Base-by-base conservation (phyloP, 37 sponge, comb jelly and placozoan species). In the Geodia barretti region DNA sequence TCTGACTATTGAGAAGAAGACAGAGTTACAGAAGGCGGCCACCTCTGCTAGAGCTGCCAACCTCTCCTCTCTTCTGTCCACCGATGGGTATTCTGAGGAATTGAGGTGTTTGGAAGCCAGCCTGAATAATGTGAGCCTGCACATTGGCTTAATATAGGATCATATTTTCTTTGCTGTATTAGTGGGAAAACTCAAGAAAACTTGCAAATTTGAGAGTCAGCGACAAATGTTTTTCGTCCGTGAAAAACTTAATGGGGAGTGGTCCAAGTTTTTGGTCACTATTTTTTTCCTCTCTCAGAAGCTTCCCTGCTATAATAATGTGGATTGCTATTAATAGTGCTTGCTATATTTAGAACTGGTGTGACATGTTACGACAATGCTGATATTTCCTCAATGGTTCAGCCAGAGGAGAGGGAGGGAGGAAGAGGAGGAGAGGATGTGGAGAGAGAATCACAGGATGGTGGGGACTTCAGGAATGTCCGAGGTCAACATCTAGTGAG, bases 1-100 rank as follows among this genome's bases (percentile, higher is more conserved):
- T 66, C 41, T 71, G 74, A 88, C 77, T 19, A 72, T 69, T n/a
- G 63, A 41, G 20, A 64, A 62, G 67, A 75, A 74, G 35, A 58
- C 30, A 24, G 82, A 72, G 3, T 0, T 72, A 11, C 37, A 60
- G 82, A 33, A 60, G 7, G 54, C 54, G 7, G 54, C 54, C 14
- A 47, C 54, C 14, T 17, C 7, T 7, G 54, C 14, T 14, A 47
- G 54, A 47, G 54, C 14, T 47, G 11, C 7, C 7, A 47, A 14
- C 54, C 54, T 47, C 54, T 14, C 7, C 54, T 47, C 7, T 47
- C 54, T 47, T 17, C 14, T 47, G 14, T 47, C 54, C 14, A 14
- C 7, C 14, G 54, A 47, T 7, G 54, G 14, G 54, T 17, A 7
- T 47, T 47, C 54, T 47, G 54, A 47, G 54, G 11, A 47, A 47